These are phyloP conservation scores for Achlya flavicornis DNA, from an alignment of 2,888 invertebrate species.

Conservation along the genomic window DNA sequence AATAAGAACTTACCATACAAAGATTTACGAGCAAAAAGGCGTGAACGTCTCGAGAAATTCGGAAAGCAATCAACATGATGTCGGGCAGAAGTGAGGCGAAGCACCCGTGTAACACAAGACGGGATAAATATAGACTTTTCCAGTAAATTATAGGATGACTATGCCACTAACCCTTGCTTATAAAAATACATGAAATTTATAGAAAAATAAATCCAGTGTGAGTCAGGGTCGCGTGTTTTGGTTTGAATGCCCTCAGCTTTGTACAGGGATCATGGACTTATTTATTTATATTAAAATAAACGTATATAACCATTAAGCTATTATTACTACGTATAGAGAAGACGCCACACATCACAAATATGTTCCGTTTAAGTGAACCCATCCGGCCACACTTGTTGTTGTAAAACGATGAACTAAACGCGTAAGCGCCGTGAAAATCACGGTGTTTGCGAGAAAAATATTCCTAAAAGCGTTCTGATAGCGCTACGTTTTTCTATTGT, in stretches of 20 bases:
- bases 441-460: too few species aligned
- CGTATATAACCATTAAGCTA: too few species aligned
- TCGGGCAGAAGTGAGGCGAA: conserved; percentile 13
- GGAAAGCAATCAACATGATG: conserved; percentile 25
- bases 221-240: neutral
- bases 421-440: too few species aligned
- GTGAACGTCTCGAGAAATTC: conserved; percentile 28
- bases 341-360: too few species aligned
- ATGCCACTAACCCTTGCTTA: conserved; percentile 11
- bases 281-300: too few species aligned
- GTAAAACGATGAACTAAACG: too few species aligned
- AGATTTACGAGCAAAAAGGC: conserved; percentile 30
- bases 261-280: too few species aligned
- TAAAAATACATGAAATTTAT: neutral
- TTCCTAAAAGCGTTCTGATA: too few species aligned
- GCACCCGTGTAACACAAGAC: conserved; percentile 13
- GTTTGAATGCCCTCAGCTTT: neutral
- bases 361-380: too few species aligned
- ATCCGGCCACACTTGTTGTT: too few species aligned
- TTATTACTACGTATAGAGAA: too few species aligned
- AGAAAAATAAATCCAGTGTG: conserved; percentile 13
- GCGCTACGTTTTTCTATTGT: too few species aligned
- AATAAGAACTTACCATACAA: conserved; percentile 1
- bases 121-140: conserved; percentile 7
- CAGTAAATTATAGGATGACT: neutral